These are phyloP conservation scores for Morone chrysops DNA, from an alignment of 2,113 vertebrate genomes.

Conservation along the genomic window DNA sequence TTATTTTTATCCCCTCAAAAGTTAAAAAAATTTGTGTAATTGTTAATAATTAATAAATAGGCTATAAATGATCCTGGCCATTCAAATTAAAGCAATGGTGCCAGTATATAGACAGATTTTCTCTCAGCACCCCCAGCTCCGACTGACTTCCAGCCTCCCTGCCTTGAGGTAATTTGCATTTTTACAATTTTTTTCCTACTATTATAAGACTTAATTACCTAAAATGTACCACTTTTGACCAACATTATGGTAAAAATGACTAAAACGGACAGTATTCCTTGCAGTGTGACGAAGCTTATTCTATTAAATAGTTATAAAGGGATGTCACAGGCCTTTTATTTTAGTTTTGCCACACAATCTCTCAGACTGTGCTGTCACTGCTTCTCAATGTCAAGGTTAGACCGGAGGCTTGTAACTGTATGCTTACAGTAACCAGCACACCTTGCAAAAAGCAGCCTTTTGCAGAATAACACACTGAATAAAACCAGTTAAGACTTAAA, in stretches of 20 bases:
- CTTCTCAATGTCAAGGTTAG: conserved; percentile 55
- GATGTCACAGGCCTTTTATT: too few relatives aligned
- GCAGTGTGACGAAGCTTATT: not conserved
- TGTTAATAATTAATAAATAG: too few relatives aligned
- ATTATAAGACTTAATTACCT: not conserved
- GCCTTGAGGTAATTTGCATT: not conserved
- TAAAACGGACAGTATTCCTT: not conserved
- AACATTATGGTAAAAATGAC: not conserved
- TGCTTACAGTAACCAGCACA: not conserved
- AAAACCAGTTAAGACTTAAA: not conserved
- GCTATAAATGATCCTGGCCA: too few relatives aligned
- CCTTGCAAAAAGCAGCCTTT: not conserved
- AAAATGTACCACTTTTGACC: not conserved
- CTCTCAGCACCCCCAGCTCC: too few relatives aligned
- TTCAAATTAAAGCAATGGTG: too few relatives aligned
- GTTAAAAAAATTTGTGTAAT: too few relatives aligned
- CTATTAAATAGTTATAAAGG: not conserved
- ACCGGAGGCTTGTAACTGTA: conserved; percentile 1
- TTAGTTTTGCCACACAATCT: not conserved
- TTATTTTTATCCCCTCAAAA: too few relatives aligned
- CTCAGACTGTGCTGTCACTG: not conserved
- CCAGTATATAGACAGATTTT: too few relatives aligned
- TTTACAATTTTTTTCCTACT: not conserved
- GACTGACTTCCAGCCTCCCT: too few relatives aligned
- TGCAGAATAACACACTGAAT: not conserved